A percentile compares a stretch with the other conserved stretches of the same genome.
Conservation (phyloP, 2,888 invertebrate species). For the Dendrolimus pini region DNA sequence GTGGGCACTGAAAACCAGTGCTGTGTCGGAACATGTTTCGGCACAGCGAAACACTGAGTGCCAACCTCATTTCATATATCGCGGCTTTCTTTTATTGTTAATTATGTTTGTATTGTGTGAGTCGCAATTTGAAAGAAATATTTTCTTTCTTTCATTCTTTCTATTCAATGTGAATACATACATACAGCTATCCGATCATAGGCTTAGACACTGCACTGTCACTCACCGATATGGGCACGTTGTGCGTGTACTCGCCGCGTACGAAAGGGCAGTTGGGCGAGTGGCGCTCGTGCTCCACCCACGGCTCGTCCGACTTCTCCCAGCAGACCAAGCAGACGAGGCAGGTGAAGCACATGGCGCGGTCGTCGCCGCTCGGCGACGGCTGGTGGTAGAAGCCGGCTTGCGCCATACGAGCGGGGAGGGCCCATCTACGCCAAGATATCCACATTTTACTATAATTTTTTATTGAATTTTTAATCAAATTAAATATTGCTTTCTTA, state of each 20-base stretch:
- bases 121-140: too few relatives aligned
- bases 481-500: not conserved
- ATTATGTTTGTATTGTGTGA: too few relatives aligned
- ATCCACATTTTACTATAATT: not conserved
- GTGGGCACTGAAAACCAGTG: too few relatives aligned
- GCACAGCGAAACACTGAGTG: too few relatives aligned
- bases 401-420: conserved; percentile 97
- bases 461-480: not conserved
- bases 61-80: too few relatives aligned
- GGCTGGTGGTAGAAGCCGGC: conserved; percentile 98
- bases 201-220: too few relatives aligned
- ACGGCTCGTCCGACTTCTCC: conserved; percentile 98
- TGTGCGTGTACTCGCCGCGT: conserved; percentile 95
- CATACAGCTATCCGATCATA: too few relatives aligned
- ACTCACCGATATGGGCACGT: conserved; percentile 88
- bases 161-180: not conserved
- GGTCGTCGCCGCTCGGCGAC: conserved; percentile 91
- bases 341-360: conserved; percentile 97
- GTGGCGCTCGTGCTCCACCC: conserved; percentile 97
- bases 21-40: too few relatives aligned
- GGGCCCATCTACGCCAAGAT: conserved; percentile 85
- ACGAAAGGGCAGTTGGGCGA: conserved; percentile 96
- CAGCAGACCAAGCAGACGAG: conserved; percentile 96
- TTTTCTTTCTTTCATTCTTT: too few relatives aligned
- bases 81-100: too few relatives aligned